phyloP scores from a whole-genome alignment of 2,888 invertebrate genomes.

The Acronicta leporina region DNA sequence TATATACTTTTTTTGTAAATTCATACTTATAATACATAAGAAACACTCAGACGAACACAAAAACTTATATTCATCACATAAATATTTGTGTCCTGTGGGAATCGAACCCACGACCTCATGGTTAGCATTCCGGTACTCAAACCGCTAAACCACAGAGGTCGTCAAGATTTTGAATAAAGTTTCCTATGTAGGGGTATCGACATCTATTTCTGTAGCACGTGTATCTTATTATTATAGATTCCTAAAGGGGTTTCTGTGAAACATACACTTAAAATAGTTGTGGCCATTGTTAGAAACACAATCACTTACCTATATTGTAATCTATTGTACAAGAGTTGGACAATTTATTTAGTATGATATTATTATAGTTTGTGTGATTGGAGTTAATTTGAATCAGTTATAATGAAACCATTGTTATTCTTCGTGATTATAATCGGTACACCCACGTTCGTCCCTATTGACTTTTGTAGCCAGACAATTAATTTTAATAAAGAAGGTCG shows the following conservation, averaged over 20 bases:
- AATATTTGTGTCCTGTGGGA: too few relatives aligned
- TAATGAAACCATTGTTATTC: conserved; percentile 3
- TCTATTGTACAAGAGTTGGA: conserved; percentile 13
- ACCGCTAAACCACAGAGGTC: too few relatives aligned
- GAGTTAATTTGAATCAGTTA: conserved; percentile 17
- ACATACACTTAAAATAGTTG: conserved; percentile 24
- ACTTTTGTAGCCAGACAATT: neutral
- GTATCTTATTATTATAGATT: neutral
- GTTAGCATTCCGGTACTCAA: too few relatives aligned
- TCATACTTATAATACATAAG: too few relatives aligned
- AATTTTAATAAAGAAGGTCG: neutral
- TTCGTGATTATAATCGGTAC: neutral
- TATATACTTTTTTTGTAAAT: too few relatives aligned
- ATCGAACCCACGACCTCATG: too few relatives aligned
- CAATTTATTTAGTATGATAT: conserved; percentile 10
- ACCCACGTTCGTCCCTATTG: neutral
- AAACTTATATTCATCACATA: too few relatives aligned
- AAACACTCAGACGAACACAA: too few relatives aligned
- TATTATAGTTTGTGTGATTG: conserved; percentile 12
- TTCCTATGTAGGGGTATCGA: neutral
- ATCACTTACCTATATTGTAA: neutral
- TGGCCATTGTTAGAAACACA: conserved; percentile 18
- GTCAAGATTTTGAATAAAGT: too few relatives aligned
- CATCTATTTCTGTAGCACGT: conserved; percentile 16
- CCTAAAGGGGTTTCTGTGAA: conserved; percentile 18